Evolutionary conservation across 2,888 invertebrate genomes (phyloP), one percentile per base, ranked within the genome.

Genomic region (Meiosimyza platycephala): DNA sequence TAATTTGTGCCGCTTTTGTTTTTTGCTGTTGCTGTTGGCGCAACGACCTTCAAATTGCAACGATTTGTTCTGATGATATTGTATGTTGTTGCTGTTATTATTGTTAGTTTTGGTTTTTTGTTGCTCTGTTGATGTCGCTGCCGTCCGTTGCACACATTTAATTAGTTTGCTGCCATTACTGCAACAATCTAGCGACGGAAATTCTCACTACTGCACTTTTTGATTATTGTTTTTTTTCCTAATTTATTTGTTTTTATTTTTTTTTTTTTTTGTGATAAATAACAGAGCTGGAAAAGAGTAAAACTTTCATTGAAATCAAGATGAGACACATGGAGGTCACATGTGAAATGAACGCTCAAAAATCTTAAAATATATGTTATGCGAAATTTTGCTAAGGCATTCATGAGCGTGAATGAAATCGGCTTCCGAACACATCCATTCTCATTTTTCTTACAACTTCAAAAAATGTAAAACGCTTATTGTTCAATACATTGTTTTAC

Each of bases 121-220:
- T 73, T 50, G 51, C 33, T 16, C 66, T 67, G 22, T 52, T 66
- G 33, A 52, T 60, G 60, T 47, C 66, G 72, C 22, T 16, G 33
- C 40, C 55, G 57, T 62, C 67, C 18, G 66, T 62, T 71, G 66
- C 67, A 64, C 65, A 64, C 13, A 68, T 62, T 75, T 66, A 28
- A 74, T 74, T 76, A 72, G 71, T 74, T 72, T 65, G 71, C 75
- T 76, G 75, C 69, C 6, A 9, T 40, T 40, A 40, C 40, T 40
- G 40, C 28, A 28, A 2, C 52, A 59, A 68, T 52, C 33, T 51
- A 65, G 67, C 78, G 79, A 68, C 80, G 82, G 81, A 82, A 82
- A 82, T 80, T 82, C 82, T 78, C 80, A 81, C 79, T 82, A 72
- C 78, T 75, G 75, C 1, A 78, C 79, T 80, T 80, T 80, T 65